Evolutionary conservation across 1,140 invertebrate genomes (phyloP).

Genomic region (Halesus radiatus): DNA sequence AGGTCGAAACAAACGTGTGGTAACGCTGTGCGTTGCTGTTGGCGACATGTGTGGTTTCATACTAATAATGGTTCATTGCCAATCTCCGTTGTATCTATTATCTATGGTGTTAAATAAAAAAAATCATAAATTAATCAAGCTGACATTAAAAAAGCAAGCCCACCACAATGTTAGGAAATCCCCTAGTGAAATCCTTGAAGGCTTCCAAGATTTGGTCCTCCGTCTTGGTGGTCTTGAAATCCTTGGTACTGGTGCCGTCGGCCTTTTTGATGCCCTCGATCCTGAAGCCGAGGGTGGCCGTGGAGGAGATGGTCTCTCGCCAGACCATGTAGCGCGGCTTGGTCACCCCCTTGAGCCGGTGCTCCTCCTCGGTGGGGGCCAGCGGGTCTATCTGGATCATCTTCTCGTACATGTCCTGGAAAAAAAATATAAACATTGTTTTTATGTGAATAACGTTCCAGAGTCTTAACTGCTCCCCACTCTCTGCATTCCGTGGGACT

Average conservation of each 20-base stretch:
- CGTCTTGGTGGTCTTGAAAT: conserved; percentile 96
- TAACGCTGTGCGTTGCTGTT: too few relatives aligned
- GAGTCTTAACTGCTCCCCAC: too few relatives aligned
- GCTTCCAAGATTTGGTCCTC: conserved; percentile 85
- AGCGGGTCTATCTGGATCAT: conserved; percentile 95
- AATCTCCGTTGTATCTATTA: too few relatives aligned
- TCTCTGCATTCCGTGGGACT: too few relatives aligned
- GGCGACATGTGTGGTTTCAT: too few relatives aligned
- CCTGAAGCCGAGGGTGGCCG: conserved; percentile 93
- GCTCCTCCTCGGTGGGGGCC: conserved; percentile 93
- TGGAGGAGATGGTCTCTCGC: conserved; percentile 97
- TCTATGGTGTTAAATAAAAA: too few relatives aligned
- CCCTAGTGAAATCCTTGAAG: conserved; percentile 86
- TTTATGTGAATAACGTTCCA: too few relatives aligned
- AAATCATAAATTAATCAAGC: too few relatives aligned
- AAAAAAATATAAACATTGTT: too few relatives aligned
- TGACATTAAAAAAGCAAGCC: conserved; percentile 61
- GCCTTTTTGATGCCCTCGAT: conserved; percentile 95
- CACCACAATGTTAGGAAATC: conserved; percentile 84
- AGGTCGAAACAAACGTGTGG: too few relatives aligned
- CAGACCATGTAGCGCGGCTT: conserved; percentile 98
- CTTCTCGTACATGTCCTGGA: conserved; percentile 96
- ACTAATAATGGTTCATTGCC: too few relatives aligned
- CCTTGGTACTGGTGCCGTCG: conserved; percentile 91
- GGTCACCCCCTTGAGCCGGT: conserved; percentile 89